Base-by-base conservation (phyloP, 2,797 vertebrate genomes). In the Lepus townsendii region DNA sequence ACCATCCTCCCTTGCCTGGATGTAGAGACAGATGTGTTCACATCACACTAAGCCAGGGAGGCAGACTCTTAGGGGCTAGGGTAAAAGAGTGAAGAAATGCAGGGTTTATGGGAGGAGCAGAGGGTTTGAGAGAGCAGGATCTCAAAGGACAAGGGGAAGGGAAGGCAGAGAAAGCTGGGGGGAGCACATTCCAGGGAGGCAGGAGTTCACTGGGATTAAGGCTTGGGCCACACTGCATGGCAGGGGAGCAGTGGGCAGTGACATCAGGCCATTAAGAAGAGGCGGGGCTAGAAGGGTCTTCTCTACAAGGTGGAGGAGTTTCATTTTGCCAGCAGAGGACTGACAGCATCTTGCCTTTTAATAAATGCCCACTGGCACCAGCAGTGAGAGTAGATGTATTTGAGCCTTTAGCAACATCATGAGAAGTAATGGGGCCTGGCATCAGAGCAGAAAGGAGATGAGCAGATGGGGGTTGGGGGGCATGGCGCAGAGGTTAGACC, bases 291-390 rank as follows among this genome's bases (percentile, higher is more conserved):
- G 60, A 52, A 83, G 76, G 84, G 32, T 50, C 69, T 73, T 83
- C 22, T 1, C 1, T 30, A 3, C 24, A 38, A 68, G 27, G 50
- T 73, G 27, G 17, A 84, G 66, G 32, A 50, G 69, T 47, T 89
- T 71, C 75, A 42, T 83, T 91, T 77, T 92, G 47, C 65, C 68
- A 27, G 38, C 24, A 35, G 30, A 94, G 68, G 27, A 73, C 42
- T 52, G 73, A 38, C 32, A 4, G 57, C 4, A 68, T 35, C 9
- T 20, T 14, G 47, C 30, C 66, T 79, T 1, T 38, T 12, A 72
- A 20, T 38, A 42, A 54, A 35, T 65, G n/a, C 69, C 30, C 32
- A 50, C 27, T 85, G 52, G 32, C 78, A 2, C 66, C 38, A n/a
- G 20, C 11, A 16, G 12, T 83, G 22, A 72, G 13, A 22, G 2